These are phyloP conservation scores for Nyctibius grandis DNA, from an alignment of 2,797 vertebrate genomes.

Conservation along the genomic window DNA sequence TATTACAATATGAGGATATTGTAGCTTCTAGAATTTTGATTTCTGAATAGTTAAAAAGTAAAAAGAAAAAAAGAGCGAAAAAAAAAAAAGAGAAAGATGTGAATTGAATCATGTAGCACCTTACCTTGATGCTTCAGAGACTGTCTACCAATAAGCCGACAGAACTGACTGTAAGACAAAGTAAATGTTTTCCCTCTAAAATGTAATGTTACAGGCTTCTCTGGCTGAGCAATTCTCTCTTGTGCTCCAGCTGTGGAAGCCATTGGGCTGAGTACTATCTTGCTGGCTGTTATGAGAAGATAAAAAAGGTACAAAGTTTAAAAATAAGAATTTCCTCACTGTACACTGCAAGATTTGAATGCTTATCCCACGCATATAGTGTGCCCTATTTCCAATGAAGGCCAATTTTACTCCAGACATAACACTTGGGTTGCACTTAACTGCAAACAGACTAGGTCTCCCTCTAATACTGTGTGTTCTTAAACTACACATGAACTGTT, in stretches of 20 bases:
- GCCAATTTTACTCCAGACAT: background rate
- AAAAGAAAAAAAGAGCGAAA: too few relatives aligned
- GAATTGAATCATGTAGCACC: background rate
- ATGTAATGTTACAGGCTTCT: constrained; percentile 87
- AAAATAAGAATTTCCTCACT: background rate
- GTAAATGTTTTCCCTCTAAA: constrained; percentile 93
- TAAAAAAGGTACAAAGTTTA: background rate
- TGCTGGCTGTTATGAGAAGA: constrained; percentile 75
- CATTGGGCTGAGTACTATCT: constrained; percentile 82
- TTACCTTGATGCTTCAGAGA: constrained; percentile 88
- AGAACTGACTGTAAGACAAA: constrained; percentile 85
- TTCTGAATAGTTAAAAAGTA: background rate
- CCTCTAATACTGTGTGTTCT: background rate
- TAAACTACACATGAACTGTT: background rate
- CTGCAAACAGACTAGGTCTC: background rate
- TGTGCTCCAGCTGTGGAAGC: constrained; percentile 80
- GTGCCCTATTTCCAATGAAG: background rate
- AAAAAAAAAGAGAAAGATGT: background rate
- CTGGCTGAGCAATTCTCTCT: constrained; percentile 80
- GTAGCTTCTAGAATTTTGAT: background rate
- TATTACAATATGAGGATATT: background rate
- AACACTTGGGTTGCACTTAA: background rate
- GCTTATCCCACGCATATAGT: background rate
- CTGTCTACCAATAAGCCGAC: constrained; percentile 85
- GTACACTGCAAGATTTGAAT: background rate